Percentiles rank a stretch among this genome's conserved stretches.
phyloP scores from a whole-genome alignment of 2,797 vertebrate species.

The Rhinophrynus dorsalis region DNA sequence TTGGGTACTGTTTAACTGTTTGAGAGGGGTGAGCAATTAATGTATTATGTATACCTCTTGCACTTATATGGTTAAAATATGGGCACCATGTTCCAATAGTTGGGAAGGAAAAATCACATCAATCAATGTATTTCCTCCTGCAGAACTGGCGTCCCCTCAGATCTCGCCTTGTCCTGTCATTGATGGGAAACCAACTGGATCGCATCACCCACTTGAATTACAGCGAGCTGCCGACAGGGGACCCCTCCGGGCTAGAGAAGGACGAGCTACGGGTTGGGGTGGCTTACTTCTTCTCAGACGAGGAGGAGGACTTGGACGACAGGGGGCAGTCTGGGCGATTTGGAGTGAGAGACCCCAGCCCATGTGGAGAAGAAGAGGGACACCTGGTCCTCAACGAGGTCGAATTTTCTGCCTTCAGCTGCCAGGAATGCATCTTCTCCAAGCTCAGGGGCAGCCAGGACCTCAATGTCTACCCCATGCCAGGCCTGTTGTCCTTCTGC shows the following conservation, averaged over 20 bases:
- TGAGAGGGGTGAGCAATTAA: too few relatives aligned
- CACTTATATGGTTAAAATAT: too few relatives aligned
- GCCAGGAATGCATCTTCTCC: constrained; percentile 98
- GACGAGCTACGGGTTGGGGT: constrained; percentile 98
- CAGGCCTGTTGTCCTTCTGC: constrained; percentile 90
- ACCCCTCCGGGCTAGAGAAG: constrained; percentile 98
- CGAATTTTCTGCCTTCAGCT: constrained; percentile 93
- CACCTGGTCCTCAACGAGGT: constrained; percentile 87
- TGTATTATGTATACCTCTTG: too few relatives aligned
- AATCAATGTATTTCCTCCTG: constrained; percentile 45
- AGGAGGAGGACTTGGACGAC: constrained; percentile 98
- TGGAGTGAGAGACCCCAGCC: constrained; percentile 73
- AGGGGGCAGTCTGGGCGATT: constrained; percentile 89
- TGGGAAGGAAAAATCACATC: too few relatives aligned
- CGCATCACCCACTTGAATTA: constrained; percentile 99
- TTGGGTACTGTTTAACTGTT: too few relatives aligned
- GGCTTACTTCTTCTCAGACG: constrained; percentile 99
- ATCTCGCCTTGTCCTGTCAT: constrained; percentile 87
- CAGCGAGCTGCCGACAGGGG: constrained; percentile 97
- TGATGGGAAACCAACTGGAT: constrained; percentile 99
- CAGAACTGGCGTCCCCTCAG: constrained; percentile 82
- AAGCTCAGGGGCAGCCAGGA: constrained; percentile 94
- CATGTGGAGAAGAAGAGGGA: constrained; percentile 52
- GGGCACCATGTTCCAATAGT: too few relatives aligned
- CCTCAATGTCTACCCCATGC: constrained; percentile 85